A percentile compares a stretch with the other conserved stretches of the same genome.
Conservation (phyloP, 2,888 invertebrate species). For the Saturnia pavonia region DNA sequence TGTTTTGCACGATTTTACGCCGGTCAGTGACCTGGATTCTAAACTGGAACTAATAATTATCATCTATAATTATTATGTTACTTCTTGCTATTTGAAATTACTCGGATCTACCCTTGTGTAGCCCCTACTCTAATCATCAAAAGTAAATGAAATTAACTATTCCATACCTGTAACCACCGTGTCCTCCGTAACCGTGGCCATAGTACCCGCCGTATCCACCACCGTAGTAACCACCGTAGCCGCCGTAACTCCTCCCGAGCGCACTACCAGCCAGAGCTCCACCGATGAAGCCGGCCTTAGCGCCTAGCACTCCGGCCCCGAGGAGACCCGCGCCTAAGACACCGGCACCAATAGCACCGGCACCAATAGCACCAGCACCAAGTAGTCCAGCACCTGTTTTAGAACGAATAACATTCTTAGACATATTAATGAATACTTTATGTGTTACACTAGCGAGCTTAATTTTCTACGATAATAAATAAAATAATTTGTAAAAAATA, state of each 20-base stretch:
- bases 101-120: not conserved
- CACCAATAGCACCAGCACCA: conserved; percentile 57
- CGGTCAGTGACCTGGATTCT: not conserved
- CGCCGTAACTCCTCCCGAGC: conserved; percentile 46
- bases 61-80: no score
- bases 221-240: conserved; percentile 27
- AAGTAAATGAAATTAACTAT: conserved; percentile 9
- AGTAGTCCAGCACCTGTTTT: conserved; percentile 42
- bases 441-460: no score
- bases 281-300: conserved; percentile 63
- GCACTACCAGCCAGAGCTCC: conserved; percentile 60
- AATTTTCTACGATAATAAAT: no score
- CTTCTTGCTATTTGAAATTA: not conserved
- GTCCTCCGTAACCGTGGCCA: conserved; percentile 38
- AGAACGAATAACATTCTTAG: not conserved
- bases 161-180: conserved; percentile 37
- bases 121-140: no score
- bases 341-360: conserved; percentile 56
- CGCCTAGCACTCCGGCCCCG: conserved; percentile 62
- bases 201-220: conserved; percentile 43
- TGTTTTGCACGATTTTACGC: no score
- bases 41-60: not conserved
- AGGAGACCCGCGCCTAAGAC: conserved; percentile 50
- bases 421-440: no score
- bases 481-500: no score